Evolutionary conservation across 2,113 vertebrate genomes (phyloP).

Genomic region (Alces alces): DNA sequence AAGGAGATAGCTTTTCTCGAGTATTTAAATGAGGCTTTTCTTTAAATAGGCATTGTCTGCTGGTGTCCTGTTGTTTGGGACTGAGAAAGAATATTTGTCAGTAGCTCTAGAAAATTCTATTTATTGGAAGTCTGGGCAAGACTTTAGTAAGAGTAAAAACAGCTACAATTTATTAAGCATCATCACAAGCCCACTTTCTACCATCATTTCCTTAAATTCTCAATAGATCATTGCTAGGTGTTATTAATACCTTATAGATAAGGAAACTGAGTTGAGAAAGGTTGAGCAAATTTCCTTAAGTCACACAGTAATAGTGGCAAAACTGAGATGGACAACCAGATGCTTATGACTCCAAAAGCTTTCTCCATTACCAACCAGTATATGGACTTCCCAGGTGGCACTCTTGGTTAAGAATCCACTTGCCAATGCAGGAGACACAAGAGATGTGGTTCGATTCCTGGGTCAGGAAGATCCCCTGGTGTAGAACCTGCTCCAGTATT

Average conservation of each 20-base stretch:
- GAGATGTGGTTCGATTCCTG: not conserved
- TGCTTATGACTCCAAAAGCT: not conserved
- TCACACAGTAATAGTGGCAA: not conserved
- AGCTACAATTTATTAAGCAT: not conserved
- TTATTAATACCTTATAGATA: not conserved
- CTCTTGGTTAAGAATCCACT: not conserved
- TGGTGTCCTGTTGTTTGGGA: not conserved
- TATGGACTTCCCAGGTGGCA: not conserved
- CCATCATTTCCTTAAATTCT: not conserved
- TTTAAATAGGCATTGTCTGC: constrained; percentile 45
- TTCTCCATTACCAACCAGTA: not conserved
- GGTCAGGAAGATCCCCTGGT: not conserved
- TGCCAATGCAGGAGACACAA: not conserved
- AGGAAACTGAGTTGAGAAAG: not conserved
- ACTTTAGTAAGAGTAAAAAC: not conserved
- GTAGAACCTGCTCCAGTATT: not conserved
- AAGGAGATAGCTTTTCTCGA: constrained; percentile 28
- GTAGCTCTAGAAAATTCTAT: not conserved
- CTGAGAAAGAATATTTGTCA: constrained; percentile 17
- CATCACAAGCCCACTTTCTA: not conserved
- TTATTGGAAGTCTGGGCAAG: not conserved
- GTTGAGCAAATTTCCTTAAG: not conserved
- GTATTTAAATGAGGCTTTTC: constrained; percentile 58
- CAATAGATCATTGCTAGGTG: not conserved
- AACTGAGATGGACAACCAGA: not conserved